Conservation (phyloP, 2,797 vertebrate species). For the Triplophysa bombifrons region DNA sequence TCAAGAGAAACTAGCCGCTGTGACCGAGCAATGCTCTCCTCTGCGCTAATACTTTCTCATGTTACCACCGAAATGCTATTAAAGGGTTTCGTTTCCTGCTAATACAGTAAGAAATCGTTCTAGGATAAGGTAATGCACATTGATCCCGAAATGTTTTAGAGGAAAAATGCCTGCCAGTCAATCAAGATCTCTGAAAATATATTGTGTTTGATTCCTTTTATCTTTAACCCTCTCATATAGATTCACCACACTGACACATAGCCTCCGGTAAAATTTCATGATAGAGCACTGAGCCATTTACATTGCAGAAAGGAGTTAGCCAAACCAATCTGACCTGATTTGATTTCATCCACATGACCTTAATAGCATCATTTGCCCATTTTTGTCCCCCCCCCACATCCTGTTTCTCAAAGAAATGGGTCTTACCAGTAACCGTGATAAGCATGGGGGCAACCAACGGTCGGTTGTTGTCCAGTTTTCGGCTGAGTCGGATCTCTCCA, state of each 20-base stretch:
- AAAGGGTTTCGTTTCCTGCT: conserved; percentile 52
- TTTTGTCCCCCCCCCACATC: conserved; percentile 33
- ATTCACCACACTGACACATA: conserved; percentile 33
- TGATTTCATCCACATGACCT: conserved; percentile 44
- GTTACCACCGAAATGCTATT: conserved; percentile 41
- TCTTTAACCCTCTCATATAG: conserved; percentile 19
- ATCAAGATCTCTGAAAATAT: conserved; percentile 42
- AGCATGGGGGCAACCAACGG: conserved; percentile 95
- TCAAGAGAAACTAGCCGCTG: conserved; percentile 1
- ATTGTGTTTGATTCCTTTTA: conserved; percentile 11
- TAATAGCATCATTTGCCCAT: conserved; percentile 43
- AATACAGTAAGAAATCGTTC: conserved; percentile 48
- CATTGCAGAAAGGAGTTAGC: conserved; percentile 33
- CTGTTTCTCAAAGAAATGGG: background rate
- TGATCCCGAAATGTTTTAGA: conserved; percentile 45
- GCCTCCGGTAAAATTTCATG: conserved; percentile 41
- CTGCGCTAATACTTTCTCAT: conserved; percentile 39
- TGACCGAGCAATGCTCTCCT: conserved; percentile 2
- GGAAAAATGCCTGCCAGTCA: conserved; percentile 39
- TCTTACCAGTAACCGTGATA: conserved; percentile 96
- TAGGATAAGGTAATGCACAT: conserved; percentile 53
- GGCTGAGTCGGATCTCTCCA: conserved; percentile 93
- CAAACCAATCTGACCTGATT: conserved; percentile 48
- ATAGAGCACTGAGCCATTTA: conserved; percentile 24
- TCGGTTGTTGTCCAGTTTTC: conserved; percentile 97